Evolutionary conservation across 2,888 invertebrate species (phyloP).

Genomic region (Anthophora plumipes): DNA sequence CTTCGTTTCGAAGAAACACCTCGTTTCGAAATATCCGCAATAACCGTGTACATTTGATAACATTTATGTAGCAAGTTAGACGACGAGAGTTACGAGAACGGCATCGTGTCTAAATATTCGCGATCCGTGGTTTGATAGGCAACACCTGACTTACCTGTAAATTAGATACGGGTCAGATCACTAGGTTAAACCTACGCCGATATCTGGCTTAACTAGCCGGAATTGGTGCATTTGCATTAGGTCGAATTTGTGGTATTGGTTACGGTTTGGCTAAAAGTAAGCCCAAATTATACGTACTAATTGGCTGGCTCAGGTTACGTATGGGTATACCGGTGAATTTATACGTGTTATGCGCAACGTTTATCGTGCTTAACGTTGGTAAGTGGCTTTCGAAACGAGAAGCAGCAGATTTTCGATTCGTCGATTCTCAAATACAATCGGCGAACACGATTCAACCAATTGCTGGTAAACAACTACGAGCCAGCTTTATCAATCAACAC

Average conservation of each 20-base stretch:
- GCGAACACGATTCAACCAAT: not conserved
- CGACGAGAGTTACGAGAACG: not conserved
- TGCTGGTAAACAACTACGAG: not conserved
- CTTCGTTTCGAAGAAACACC: no score
- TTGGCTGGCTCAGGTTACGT: constrained; percentile 37
- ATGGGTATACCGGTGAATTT: constrained; percentile 32
- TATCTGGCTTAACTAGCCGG: constrained; percentile 55
- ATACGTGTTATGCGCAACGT: constrained; percentile 28
- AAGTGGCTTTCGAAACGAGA: constrained; percentile 39
- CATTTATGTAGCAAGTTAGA: not conserved
- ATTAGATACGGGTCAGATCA: constrained; percentile 64
- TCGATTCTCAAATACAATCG: not conserved
- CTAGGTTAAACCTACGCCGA: constrained; percentile 61
- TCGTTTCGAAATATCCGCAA: no score
- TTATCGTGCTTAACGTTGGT: constrained; percentile 17
- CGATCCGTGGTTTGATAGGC: constrained; percentile 43
- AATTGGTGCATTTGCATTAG: constrained; percentile 61
- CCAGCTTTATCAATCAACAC: constrained; percentile 10
- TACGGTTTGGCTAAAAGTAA: constrained; percentile 53
- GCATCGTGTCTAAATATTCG: constrained; percentile 17
- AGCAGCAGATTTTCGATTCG: constrained; percentile 21
- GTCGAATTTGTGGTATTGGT: constrained; percentile 58
- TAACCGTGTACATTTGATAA: not conserved
- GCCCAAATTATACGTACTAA: constrained; percentile 56
- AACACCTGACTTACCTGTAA: constrained; percentile 56